A percentile compares a stretch with the other conserved stretches of the same genome.
phyloP scores from a whole-genome alignment of 2,797 vertebrate genomes.

The Huso huso region DNA sequence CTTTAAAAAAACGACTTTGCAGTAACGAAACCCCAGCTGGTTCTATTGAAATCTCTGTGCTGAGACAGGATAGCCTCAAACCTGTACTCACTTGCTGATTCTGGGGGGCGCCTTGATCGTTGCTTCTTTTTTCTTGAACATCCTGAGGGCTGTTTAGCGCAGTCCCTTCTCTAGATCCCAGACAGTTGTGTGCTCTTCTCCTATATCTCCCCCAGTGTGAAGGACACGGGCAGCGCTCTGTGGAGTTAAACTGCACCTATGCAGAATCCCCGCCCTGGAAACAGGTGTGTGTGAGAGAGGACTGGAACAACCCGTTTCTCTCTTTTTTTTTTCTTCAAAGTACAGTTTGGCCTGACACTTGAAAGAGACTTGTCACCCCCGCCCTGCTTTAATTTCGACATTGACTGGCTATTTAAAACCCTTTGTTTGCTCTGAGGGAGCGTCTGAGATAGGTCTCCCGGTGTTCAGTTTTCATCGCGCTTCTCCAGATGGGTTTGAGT shows the following conservation, averaged over 20 bases:
- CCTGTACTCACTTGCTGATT: slow-evolving; percentile 25
- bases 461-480: too few species aligned
- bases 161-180: slow-evolving; percentile 19
- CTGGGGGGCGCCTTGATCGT: slow-evolving; percentile 37
- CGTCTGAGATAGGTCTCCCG: too few species aligned
- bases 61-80: too few species aligned
- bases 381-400: too few species aligned
- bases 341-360: slow-evolving; percentile 33
- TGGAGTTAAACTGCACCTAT: slow-evolving; percentile 1
- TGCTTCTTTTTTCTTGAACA: slow-evolving; percentile 49
- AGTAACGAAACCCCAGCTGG: too few species aligned
- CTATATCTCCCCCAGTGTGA: neutral
- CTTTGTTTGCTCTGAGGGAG: too few species aligned
- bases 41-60: too few species aligned
- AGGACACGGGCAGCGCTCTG: neutral
- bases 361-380: too few species aligned
- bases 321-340: slow-evolving; percentile 37
- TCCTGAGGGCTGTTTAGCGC: slow-evolving; percentile 22
- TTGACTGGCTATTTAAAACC: too few species aligned
- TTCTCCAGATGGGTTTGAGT: too few species aligned
- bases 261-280: slow-evolving; percentile 7
- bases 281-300: slow-evolving; percentile 3
- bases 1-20: too few species aligned
- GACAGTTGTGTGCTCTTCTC: neutral
- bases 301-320: slow-evolving; percentile 12